Evolutionary conservation across 2,888 invertebrate species (phyloP), one percentile per base, ranked within the genome.

Genomic region (Eustalomyia histrio): DNA sequence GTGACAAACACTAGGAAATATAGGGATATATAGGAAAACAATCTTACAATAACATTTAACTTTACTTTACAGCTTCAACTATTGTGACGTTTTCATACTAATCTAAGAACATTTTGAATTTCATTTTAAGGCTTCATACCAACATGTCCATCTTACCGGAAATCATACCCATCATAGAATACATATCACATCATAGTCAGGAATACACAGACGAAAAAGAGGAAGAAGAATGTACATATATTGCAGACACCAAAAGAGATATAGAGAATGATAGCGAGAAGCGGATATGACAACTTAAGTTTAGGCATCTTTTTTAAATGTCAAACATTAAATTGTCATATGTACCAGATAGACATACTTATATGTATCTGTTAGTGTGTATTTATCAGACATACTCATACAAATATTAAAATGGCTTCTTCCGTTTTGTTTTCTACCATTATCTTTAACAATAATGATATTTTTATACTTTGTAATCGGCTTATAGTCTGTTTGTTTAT

Each of bases 201-300:
- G 21, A 58, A 65, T 2, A 9, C 29, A 29, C 29, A 21, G 35
- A 2, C n/a, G 14, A 18, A 52, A 6, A 17, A 17, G 17, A 29
- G 21, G 35, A 12, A 21, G 5, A 39, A 0, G 57, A 6, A n/a
- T n/a, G n/a, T n/a, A n/a, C n/a, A n/a, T n/a, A n/a, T 8, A 64
- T 16, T 29, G 14, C 0, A 1, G 61, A 10, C 14, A 14, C 39
- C 10, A 39, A 39, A 29, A 29, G 29, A 29, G 7, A 39, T 12
- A 53, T 14, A 21, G 12, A 52, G 52, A 71, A 50, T 29, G 65
- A 60, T 53, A 65, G 58, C 52, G 71, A 71, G 57, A 43, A 58
- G 39, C 43, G 78, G 78, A 72, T 60, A 61, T 78, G 78, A 72
- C 65, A 78, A 71, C 72, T 78, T 78, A 78, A 78, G 65, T 78